Conservation (phyloP, 1,140 invertebrate genomes). For the Ladona fulva region DNA sequence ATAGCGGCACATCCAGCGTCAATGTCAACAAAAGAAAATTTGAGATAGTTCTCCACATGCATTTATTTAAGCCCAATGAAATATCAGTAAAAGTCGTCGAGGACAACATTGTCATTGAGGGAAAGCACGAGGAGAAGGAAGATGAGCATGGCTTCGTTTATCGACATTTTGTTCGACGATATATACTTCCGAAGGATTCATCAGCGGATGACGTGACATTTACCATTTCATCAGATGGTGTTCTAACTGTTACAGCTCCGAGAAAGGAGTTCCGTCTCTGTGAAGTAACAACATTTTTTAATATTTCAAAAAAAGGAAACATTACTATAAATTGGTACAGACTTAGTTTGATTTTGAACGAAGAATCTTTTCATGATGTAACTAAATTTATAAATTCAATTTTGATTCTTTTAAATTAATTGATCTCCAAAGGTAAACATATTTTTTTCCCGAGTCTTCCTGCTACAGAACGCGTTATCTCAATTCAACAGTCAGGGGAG, state of each 20-base stretch:
- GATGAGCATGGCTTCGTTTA: constrained; percentile 55
- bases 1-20: constrained; percentile 57
- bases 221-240: constrained; percentile 61
- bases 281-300: too few species aligned
- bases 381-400: too few species aligned
- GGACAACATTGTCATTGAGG: constrained; percentile 53
- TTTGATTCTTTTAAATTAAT: too few species aligned
- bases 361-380: too few species aligned
- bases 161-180: constrained; percentile 57
- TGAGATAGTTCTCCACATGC: constrained; percentile 49
- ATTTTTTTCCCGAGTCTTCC: too few species aligned
- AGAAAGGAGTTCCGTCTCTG: too few species aligned
- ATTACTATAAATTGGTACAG: too few species aligned
- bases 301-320: too few species aligned
- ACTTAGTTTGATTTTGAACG: too few species aligned
- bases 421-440: too few species aligned
- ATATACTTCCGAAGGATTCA: constrained; percentile 56
- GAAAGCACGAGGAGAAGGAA: constrained; percentile 58
- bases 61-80: constrained; percentile 65
- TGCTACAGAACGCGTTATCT: too few species aligned
- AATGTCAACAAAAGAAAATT: constrained; percentile 59
- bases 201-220: constrained; percentile 53
- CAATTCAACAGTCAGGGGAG: too few species aligned
- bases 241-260: constrained; percentile 52
- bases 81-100: constrained; percentile 52